A percentile compares a stretch with the other conserved stretches of the same genome.
Evolutionary conservation across 2,113 vertebrate species (phyloP).

Genomic region (Chionodraco myersi): DNA sequence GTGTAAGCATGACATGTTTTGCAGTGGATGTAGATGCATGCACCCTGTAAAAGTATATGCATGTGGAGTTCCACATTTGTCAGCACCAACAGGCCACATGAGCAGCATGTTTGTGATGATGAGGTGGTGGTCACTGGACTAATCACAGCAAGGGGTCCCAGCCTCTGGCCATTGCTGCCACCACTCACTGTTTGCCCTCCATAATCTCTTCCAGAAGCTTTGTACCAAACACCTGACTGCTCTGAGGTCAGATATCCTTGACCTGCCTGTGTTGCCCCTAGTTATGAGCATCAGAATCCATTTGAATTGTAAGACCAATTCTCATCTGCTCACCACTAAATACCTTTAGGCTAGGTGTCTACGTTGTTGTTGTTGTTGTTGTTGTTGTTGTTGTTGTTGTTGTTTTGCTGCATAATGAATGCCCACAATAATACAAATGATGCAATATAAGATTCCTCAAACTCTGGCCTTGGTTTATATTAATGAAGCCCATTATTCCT

Average conservation of each 20-base stretch:
- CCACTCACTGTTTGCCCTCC: neutral
- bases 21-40: neutral
- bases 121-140: neutral
- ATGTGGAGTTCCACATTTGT: neutral
- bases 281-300: neutral
- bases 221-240: neutral
- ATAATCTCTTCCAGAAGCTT: neutral
- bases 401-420: neutral
- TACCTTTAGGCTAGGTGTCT: neutral
- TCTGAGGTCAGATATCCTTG: conserved; percentile 5
- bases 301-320: neutral
- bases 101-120: neutral
- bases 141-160: neutral
- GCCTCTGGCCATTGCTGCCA: neutral
- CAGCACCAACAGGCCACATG: neutral
- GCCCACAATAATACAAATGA: too few relatives aligned
- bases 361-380: neutral
- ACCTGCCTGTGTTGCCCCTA: neutral
- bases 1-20: neutral
- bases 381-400: neutral
- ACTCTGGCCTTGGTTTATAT: too few relatives aligned
- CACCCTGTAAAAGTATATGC: neutral
- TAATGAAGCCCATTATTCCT: neutral
- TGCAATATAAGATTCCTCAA: too few relatives aligned
- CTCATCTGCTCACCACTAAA: neutral